Base-by-base conservation (phyloP, 2,888 invertebrate species). In the Andrena bicolor region DNA sequence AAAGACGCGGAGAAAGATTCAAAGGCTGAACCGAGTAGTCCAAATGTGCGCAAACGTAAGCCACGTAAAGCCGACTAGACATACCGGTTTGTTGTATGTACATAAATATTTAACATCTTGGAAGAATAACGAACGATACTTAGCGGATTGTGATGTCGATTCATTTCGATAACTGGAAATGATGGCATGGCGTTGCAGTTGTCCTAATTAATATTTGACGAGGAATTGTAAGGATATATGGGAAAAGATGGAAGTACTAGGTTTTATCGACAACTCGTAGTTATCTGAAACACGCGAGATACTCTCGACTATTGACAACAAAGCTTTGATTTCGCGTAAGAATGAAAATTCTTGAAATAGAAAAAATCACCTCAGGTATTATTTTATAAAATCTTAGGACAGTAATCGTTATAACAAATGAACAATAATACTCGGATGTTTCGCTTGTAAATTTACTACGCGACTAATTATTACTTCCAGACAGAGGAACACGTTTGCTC, bases 51-150 rank as follows among this genome's bases (percentile, higher is more conserved):
- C 93, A 97, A 97, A 94, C 96, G 97, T 82, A 96, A 96, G 93
- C 95, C 97, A 68, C 95, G 97, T 90, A 97, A 97, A 94, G 97
- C 96, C 66, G 96, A 97, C 93, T 97, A 95, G 85, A 89, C 72
- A 76, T 76, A 87, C 73, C 77, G 81, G 70, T 79, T 88, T 78
- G 71, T 83, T 83, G 72, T 83, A 82, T 88, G 88, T 86, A 56
- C 56, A 56, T 56, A 89, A 86, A 88, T 89, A 89, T 76, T 78
- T 71, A 65, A 86, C 73, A 80, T 73, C 60, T 51, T 60, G 60
- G 56, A 71, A 77, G 56, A 75, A 72, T 80, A 80, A 75, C 60
- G 72, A 80, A 66, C 76, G 72, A 82, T 64, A 61, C 73, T 84
- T 83, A 80, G 66, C 58, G 41, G 26, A 84, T 72, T 79, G 66